Conservation (phyloP, 2,113 vertebrate species). For the Tinamus guttatus region DNA sequence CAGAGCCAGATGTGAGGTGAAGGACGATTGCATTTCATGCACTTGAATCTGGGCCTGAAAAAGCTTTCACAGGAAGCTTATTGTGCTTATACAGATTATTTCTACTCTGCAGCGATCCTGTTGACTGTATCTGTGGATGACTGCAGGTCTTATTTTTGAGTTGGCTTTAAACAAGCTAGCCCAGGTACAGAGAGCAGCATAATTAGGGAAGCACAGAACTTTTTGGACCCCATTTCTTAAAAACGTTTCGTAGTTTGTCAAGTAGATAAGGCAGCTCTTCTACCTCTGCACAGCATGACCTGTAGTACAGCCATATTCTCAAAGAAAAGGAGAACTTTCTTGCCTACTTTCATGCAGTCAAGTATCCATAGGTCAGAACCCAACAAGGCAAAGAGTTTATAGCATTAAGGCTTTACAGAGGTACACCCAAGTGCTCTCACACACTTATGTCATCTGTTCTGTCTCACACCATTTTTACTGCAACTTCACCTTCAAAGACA, state of each 20-base stretch:
- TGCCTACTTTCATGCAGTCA: not conserved
- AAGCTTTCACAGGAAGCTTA: not conserved
- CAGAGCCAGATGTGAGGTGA: not conserved
- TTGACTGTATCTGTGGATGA: not conserved
- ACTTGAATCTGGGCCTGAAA: not conserved
- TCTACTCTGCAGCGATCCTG: not conserved
- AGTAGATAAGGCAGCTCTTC: not conserved
- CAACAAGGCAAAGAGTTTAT: not conserved
- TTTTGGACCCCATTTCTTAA: not conserved
- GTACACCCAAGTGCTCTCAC: rapidly evolving
- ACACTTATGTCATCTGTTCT: not conserved
- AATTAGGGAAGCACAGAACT: not conserved
- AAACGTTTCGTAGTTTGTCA: not conserved
- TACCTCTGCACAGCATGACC: not conserved
- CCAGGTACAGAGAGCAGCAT: not conserved
- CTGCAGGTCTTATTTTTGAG: not conserved
- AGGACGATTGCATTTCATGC: not conserved
- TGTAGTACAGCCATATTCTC: not conserved
- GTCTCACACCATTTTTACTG: not conserved
- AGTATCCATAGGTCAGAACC: not conserved
- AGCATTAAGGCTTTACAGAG: not conserved
- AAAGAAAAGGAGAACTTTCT: not conserved
- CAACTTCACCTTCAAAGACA: conserved; percentile 28
- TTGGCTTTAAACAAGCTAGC: not conserved
- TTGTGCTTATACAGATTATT: not conserved